Base-by-base conservation (phyloP, 2,797 vertebrate genomes). In the Pogoniulus pusillus region DNA sequence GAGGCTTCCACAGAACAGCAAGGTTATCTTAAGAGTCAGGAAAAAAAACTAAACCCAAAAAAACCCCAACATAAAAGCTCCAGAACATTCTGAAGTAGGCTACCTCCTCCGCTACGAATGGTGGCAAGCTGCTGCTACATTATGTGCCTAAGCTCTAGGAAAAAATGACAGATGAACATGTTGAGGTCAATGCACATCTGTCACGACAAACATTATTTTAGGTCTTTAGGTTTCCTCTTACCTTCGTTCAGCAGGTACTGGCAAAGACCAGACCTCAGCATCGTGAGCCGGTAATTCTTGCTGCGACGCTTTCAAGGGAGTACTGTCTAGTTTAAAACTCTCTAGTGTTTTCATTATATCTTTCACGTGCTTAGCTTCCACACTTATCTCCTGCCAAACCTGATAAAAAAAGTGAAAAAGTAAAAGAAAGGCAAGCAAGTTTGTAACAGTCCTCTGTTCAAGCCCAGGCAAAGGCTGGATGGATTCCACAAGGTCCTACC, bases 331-430 rank as follows among this genome's bases (percentile, higher is more conserved):
- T 96, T 99, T 98, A 96, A 99, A 99, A 95, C 98, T 98, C 95
- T 99, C 99, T 51, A 99, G 96, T 11, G 98, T 99, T 60, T 98
- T 98, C 98, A 99, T 99, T 89, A 99, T 99, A 83, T 99, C 98
- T 93, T 98, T 98, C 93, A 99, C 98, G n/a, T 99, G 98, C 64
- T 98, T 98, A 65, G 97, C 98, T 97, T 99, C 99, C 88, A 99
- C 98, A 54, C 96, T 98, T 85, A 99, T 99, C 96, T 99, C 99
- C 89, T 99, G 98, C 98, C 98, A 99, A 96, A 99, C 96, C 99
- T 99, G 93, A 91, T 96, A 68, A 7, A 53, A 53, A n/a, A 59
- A 17, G 90, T 80, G 94, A 54, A 78, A 60, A 88, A 81, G 85
- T 82, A 57, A 16, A 81, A 16, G 78, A 58, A 85, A 4, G 66